phyloP scores from a whole-genome alignment of 2,113 vertebrate genomes.

The Lampris megalopsis region DNA sequence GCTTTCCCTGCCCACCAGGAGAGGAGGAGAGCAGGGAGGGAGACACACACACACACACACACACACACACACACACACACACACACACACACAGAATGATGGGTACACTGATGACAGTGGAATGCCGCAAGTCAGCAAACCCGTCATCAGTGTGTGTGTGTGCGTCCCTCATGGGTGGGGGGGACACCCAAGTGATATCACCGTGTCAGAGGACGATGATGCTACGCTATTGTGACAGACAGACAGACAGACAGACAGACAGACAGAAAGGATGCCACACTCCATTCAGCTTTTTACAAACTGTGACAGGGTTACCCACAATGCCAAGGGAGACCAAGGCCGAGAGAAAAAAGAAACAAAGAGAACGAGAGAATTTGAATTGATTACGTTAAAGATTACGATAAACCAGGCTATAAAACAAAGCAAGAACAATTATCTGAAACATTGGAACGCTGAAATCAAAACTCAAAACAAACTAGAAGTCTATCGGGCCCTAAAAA shows the following conservation, averaged over 20 bases:
- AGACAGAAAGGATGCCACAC: conserved; percentile 21
- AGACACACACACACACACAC: conserved; percentile 22
- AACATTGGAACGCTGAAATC: too few relatives aligned
- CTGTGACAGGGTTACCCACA: conserved; percentile 13
- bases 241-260: conserved; percentile 47
- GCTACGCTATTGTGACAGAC: conserved; percentile 56
- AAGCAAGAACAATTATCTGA: too few relatives aligned
- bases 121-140: conserved; percentile 48
- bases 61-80: conserved; percentile 10
- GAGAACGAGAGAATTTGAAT: neutral
- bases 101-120: conserved; percentile 54
- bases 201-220: conserved; percentile 49
- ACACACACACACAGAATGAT: conserved; percentile 39
- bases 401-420: too few relatives aligned
- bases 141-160: conserved; percentile 24
- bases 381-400: too few relatives aligned
- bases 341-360: neutral
- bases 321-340: neutral
- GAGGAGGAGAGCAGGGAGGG: too few relatives aligned
- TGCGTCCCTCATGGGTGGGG: neutral
- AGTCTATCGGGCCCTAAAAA: too few relatives aligned
- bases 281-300: conserved; percentile 51
- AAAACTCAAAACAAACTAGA: too few relatives aligned
- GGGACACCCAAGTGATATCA: conserved; percentile 50
- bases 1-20: conserved; percentile 52